Percentiles rank a stretch among this genome's conserved stretches.
Conservation (phyloP, 2,888 invertebrate species). For the Torymus auratus region DNA sequence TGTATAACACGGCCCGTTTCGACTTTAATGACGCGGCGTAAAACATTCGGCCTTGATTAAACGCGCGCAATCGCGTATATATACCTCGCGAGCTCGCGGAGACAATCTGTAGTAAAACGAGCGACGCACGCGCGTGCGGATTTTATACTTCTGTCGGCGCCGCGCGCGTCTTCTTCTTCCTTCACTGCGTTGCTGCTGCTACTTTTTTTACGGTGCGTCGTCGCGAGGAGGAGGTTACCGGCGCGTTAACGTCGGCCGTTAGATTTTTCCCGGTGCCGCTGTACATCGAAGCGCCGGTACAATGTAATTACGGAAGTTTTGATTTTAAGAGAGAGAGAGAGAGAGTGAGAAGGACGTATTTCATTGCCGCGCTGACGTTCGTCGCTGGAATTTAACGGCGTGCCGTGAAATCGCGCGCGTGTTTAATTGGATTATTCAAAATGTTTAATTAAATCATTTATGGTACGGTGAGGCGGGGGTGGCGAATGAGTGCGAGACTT, state of each 20-base stretch:
- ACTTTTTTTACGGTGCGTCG: slow-evolving; percentile 22
- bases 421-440: slow-evolving; percentile 28
- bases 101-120: slow-evolving; percentile 57
- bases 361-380: background rate
- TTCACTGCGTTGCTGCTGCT: background rate
- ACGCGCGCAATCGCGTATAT: slow-evolving; percentile 60
- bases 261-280: background rate
- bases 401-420: slow-evolving; percentile 23
- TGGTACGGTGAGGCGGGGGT: background rate
- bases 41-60: slow-evolving; percentile 75
- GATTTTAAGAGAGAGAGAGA: background rate
- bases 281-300: background rate
- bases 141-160: slow-evolving; percentile 35
- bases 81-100: slow-evolving; percentile 4
- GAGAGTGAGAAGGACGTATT: background rate
- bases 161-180: slow-evolving; percentile 7
- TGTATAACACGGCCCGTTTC: slow-evolving; percentile 73
- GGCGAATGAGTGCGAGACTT: too few species aligned
- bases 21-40: slow-evolving; percentile 74
- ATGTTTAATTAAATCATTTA: slow-evolving; percentile 41
- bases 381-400: slow-evolving; percentile 17
- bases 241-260: background rate
- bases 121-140: background rate
- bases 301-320: slow-evolving; percentile 24
- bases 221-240: background rate